Evolutionary conservation across 2,888 invertebrate genomes (phyloP), one percentile per base, ranked within the genome.

Genomic region (Chymomyza fuscimana): DNA sequence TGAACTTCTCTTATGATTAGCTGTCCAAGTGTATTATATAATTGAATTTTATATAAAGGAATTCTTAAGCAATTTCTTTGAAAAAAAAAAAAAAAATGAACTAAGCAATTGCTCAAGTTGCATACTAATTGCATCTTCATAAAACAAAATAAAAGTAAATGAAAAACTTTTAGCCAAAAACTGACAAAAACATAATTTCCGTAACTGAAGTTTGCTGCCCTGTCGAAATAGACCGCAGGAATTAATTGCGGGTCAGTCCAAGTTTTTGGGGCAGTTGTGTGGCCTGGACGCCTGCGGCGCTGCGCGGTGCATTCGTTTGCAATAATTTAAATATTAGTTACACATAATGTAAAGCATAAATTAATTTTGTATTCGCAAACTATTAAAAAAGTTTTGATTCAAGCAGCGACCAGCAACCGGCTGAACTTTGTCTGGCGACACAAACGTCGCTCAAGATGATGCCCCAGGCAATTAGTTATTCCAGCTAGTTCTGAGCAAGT

Each of bases 381-480:
- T 89, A 86, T 86, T 80, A 83, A 83, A 80, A 78, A 87, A 88
- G 70, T 87, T 87, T 84, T 25, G 51, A 54, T 40, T 58, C 65
- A 29, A 63, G 61, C 22, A 7, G 40, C 22, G 15, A 19, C 19
- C 51, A 67, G 25, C 78, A 79, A 80, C 78, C 78, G 74, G 63
- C 70, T 69, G 84, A 82, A 82, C 79, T 82, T 83, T 81, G 71
- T 62, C 65, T 65, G 67, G 58, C 40, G 25, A 58, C 52, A 19
- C 5, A n/a, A 16, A 5, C 52, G 19, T 32, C 32, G 7, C 32
- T 25, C 58, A 25, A 25, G 58, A 19, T 22, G 56, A 16, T 7
- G 12, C 10, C 40, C 29, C 29, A 9, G 81, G 86, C 88, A 90
- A 90, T 90, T 89, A 90, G 88, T 90, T 90, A 90, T 90, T 90